These are phyloP conservation scores for Habropoda laboriosa DNA, from an alignment of 1,140 invertebrate genomes.

Conservation along the genomic window DNA sequence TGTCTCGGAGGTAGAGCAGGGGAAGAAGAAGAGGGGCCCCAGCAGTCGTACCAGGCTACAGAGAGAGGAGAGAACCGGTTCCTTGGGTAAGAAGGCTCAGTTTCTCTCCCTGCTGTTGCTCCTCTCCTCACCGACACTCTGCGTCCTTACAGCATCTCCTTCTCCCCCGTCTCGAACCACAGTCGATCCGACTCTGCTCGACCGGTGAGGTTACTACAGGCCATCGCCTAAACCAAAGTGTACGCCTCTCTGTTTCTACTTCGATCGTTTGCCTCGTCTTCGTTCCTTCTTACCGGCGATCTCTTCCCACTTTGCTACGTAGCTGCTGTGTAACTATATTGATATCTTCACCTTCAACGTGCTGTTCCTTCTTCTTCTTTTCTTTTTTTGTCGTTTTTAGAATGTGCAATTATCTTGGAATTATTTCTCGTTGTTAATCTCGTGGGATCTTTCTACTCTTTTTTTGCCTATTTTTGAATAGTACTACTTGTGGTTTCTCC, in stretches of 20 bases:
- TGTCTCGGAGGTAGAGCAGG: conserved; percentile 60
- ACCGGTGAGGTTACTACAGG: conserved; percentile 75
- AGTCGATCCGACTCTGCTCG: conserved; percentile 67
- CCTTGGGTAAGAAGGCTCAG: conserved; percentile 65
- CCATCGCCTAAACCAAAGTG: conserved; percentile 76
- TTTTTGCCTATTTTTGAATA: no score
- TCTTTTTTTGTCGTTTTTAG: no score
- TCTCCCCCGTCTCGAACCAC: conserved; percentile 60
- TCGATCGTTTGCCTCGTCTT: conserved; percentile 30
- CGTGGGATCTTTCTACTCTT: conserved; percentile 44
- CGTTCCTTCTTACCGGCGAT: conserved; percentile 17
- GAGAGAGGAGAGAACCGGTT: conserved; percentile 71
- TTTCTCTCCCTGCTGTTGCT: conserved; percentile 49
- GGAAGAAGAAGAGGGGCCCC: conserved; percentile 33
- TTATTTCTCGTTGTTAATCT: conserved; percentile 26
- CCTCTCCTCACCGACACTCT: background rate
- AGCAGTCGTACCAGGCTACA: conserved; percentile 58
- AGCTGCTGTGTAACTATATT: conserved; percentile 12
- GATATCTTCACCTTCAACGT: no score
- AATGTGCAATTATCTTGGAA: no score
- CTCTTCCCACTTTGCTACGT: conserved; percentile 37
- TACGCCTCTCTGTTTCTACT: conserved; percentile 66
- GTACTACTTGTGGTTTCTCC: conserved; percentile 46
- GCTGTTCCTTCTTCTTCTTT: conserved; percentile 43
- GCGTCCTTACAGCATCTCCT: conserved; percentile 42